phyloP scores from a whole-genome alignment of 2,797 vertebrate genomes.

The Philypnodon macrostomus region DNA sequence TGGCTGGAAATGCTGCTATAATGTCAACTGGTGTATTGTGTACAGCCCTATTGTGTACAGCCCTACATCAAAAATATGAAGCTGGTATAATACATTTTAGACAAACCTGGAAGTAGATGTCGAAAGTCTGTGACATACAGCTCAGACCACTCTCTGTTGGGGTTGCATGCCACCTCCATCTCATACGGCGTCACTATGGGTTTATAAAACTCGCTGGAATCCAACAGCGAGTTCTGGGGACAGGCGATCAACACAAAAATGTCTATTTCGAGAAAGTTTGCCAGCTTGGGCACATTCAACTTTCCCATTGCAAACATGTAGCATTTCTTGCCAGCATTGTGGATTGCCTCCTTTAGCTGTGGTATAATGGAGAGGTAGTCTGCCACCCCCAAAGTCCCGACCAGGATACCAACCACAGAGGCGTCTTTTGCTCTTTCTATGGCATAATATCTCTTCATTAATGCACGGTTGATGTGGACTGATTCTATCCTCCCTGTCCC shows the following conservation, averaged over 20 bases:
- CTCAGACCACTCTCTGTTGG: constrained; percentile 83
- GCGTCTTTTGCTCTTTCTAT: constrained; percentile 92
- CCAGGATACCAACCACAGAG: constrained; percentile 87
- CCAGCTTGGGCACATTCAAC: constrained; percentile 89
- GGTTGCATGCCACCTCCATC: constrained; percentile 95
- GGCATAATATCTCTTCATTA: constrained; percentile 89
- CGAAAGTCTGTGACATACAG: constrained; percentile 88
- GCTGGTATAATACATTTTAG: neutral
- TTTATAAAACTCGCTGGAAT: constrained; percentile 82
- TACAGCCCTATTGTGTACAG: too few relatives aligned
- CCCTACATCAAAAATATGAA: neutral
- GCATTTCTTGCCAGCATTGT: constrained; percentile 87
- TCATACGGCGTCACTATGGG: constrained; percentile 90
- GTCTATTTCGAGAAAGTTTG: constrained; percentile 94
- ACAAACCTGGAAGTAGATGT: constrained; percentile 87
- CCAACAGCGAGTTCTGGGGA: constrained; percentile 87
- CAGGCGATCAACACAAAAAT: constrained; percentile 92
- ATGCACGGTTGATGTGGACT: constrained; percentile 76
- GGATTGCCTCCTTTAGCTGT: constrained; percentile 81
- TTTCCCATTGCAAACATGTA: constrained; percentile 93
- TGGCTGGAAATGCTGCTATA: too few relatives aligned
- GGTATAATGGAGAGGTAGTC: constrained; percentile 83
- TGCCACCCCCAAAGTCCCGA: constrained; percentile 86
- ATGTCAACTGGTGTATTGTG: too few relatives aligned
- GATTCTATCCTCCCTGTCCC: constrained; percentile 75